Conservation (phyloP, 2,113 vertebrate genomes). For the Tupaia chinensis region DNA sequence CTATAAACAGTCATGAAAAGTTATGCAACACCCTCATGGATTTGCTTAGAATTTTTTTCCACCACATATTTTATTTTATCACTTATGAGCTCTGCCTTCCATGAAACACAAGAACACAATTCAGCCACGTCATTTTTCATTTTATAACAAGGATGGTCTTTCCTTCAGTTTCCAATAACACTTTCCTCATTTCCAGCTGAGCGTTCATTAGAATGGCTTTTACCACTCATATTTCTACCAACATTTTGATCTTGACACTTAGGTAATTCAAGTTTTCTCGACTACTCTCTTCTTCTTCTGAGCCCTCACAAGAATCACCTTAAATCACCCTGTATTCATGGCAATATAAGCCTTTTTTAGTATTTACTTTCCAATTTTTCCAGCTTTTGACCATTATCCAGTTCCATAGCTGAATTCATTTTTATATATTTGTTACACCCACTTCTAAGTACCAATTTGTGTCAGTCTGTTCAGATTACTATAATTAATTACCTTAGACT, state of each 20-base stretch:
- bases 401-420: neutral
- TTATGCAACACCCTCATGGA: neutral
- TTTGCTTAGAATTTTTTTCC: neutral
- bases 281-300: neutral
- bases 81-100: neutral
- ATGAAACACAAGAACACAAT: neutral
- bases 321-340: neutral
- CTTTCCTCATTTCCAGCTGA: neutral
- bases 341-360: neutral
- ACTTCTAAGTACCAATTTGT: neutral
- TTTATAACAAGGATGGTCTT: neutral
- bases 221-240: neutral
- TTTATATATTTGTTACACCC: neutral
- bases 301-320: neutral
- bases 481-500: neutral
- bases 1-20: neutral
- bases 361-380: neutral
- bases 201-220: neutral
- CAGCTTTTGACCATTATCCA: neutral
- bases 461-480: neutral
- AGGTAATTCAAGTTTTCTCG: neutral
- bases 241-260: neutral
- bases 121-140: neutral
- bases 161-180: neutral
- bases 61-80: neutral